Evolutionary conservation across 2,888 invertebrate genomes (phyloP), one percentile per base, ranked within the genome.

Genomic region (Erynnis tages): DNA sequence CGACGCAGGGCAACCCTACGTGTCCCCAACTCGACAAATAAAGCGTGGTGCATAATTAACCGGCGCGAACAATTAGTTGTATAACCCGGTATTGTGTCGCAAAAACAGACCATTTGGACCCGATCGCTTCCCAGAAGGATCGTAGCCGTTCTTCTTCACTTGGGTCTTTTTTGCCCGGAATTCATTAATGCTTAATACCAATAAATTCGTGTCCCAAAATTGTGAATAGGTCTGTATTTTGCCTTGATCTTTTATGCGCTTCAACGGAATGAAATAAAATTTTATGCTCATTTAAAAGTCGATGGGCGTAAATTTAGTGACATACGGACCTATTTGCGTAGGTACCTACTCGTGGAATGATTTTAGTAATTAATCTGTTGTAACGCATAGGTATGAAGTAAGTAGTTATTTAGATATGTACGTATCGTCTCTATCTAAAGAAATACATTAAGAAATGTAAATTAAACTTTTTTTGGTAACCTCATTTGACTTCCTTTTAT

Each of bases 41-140:
- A 71, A 78, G 71, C 75, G 61, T 66, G 66, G 67, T 75, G 76
- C 73, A 82, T 82, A 82, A 85, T 83, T 82, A 84, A 76, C 75
- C 73, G 74, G 59, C 60, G 65, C 61, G 59, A 63, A 67, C 67
- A 82, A 83, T 84, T 85, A 83, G 79, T 82, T 84, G 82, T 82
- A 77, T 80, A 82, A 80, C 79, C 75, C 73, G 74, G 74, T 69
- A 77, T 81, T 80, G 82, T 84, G 81, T 79, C 74, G 77, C 70
- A 67, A 72, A 74, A 73, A 70, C 73, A 70, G 70, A 56, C 60
- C 59, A 56, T 60, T 64, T 58, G 56, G 59, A 64, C 66, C 64
- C 66, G 65, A 65, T 68, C 68, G 68, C 70, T 87, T 87, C 87
- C 79, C 80, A 86, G 87, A 87, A 87, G 84, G 81, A 71, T 71